Evolutionary conservation across 2,888 invertebrate species (phyloP).

Genomic region (Drosophila leonis): DNA sequence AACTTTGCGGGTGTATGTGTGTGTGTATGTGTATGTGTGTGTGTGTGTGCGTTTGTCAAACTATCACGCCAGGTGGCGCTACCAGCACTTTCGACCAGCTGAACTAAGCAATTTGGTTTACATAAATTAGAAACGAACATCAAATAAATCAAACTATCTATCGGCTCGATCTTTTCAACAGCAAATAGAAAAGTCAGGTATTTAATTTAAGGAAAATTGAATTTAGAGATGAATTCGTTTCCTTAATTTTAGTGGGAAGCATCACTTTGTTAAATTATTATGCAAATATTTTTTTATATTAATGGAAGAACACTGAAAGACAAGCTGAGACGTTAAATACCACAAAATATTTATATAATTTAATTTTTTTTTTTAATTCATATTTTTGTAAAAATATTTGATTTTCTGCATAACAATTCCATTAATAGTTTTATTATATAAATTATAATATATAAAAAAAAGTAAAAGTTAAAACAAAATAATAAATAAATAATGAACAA

Average conservation of each 20-base stretch:
- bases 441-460: too few relatives aligned
- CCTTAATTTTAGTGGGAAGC: not conserved
- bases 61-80: conserved; percentile 23
- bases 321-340: too few relatives aligned
- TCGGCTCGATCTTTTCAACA: not conserved
- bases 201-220: not conserved
- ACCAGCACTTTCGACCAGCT: conserved; percentile 12
- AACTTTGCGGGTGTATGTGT: conserved; percentile 4
- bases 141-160: conserved; percentile 3
- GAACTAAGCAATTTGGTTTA: conserved; percentile 14
- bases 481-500: too few relatives aligned
- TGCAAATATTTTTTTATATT: not conserved
- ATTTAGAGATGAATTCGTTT: not conserved
- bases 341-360: too few relatives aligned
- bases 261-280: not conserved
- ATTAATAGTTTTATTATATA: too few relatives aligned
- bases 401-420: too few relatives aligned
- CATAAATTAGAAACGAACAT: conserved; percentile 7
- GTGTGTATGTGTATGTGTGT: not conserved
- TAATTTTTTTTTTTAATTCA: too few relatives aligned
- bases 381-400: too few relatives aligned
- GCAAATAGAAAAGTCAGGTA: not conserved
- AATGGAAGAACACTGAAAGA: too few relatives aligned
- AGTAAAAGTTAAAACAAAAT: too few relatives aligned
- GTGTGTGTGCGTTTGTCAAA: conserved; percentile 20